Evolutionary conservation across 2,888 invertebrate species (phyloP), one percentile per base, ranked within the genome.

Genomic region (Parascotia fuliginaria): DNA sequence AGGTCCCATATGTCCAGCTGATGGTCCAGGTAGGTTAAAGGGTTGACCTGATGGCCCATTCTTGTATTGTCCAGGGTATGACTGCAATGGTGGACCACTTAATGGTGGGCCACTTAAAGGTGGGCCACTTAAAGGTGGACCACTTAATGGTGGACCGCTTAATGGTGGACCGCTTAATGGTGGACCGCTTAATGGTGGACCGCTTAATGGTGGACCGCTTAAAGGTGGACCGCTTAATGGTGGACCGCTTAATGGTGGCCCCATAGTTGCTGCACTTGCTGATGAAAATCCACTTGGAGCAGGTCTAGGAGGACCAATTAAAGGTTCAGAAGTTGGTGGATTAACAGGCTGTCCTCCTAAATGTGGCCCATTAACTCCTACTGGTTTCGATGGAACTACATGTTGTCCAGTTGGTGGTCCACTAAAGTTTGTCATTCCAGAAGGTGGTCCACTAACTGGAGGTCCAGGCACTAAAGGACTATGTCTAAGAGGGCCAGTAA

Each of bases 381-480:
- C 42, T 38, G 71, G 63, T 44, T 55, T 72, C 47, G 68, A 61
- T 28, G 70, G 68, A 0, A 65, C 67, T 38, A 63, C 39, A 13
- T 55, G 51, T 44, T 55, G 62, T 12, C 63, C 60, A 53, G 46
- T 33, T 44, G 47, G 53, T 15, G 74, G 70, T 1, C 75, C 74
- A 72, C 65, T 73, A 12, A 67, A 59, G 4, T 34, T 39, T 37
- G 51, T 31, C n/a, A 52, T 42, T 19, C 61, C 59, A 42, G 61
- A 31, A 22, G 65, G 56, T 11, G 70, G 61, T 22, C 71, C 75
- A 74, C 67, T 77, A 9, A 61, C 41, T 37, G 72, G 60, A 32
- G 79, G 75, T 11, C 76, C 81, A 54, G 79, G 62, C 27, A 81
- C 61, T 55, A 81, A 49, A 40, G 87, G 87, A 58, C 83, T 89